phyloP scores from a whole-genome alignment of 2,113 vertebrate species.

The Rhodinocichla rosea region DNA sequence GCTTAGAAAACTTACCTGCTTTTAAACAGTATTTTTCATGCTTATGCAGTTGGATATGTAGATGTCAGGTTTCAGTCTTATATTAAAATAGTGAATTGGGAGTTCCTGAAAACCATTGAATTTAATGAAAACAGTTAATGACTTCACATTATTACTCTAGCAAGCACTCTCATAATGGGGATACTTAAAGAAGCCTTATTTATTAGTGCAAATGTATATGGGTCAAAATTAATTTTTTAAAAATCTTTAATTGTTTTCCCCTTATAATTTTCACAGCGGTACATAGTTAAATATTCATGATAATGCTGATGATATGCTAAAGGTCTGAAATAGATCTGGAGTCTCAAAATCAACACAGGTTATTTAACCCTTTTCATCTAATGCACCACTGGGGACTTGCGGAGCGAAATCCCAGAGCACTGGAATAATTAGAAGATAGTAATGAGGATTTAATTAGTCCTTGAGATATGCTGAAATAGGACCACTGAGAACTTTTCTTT shows the following conservation, averaged over 20 bases:
- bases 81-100: conserved; percentile 64
- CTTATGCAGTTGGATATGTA: not conserved
- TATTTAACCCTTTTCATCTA: conserved; percentile 80
- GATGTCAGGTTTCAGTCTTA: conserved; percentile 34
- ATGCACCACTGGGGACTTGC: conserved; percentile 67
- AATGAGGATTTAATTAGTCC: conserved; percentile 83
- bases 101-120: conserved; percentile 61
- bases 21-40: not conserved
- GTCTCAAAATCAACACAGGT: conserved; percentile 72
- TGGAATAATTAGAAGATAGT: conserved; percentile 77
- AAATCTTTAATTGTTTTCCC: conserved; percentile 79
- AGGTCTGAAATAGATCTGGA: conserved; percentile 69
- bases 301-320: conserved; percentile 74
- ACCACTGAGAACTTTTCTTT: conserved; percentile 68
- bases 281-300: conserved; percentile 78
- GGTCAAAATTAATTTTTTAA: conserved; percentile 80
- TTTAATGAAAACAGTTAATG: conserved; percentile 74
- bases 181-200: conserved; percentile 75
- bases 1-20: not conserved
- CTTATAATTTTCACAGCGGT: conserved; percentile 79
- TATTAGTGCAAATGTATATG: conserved; percentile 79
- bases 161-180: conserved; percentile 66
- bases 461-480: conserved; percentile 73
- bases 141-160: conserved; percentile 61
- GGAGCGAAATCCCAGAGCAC: conserved; percentile 65